phyloP scores from a whole-genome alignment of 1,140 invertebrate genomes.

The Drosophila kohkoa region DNA sequence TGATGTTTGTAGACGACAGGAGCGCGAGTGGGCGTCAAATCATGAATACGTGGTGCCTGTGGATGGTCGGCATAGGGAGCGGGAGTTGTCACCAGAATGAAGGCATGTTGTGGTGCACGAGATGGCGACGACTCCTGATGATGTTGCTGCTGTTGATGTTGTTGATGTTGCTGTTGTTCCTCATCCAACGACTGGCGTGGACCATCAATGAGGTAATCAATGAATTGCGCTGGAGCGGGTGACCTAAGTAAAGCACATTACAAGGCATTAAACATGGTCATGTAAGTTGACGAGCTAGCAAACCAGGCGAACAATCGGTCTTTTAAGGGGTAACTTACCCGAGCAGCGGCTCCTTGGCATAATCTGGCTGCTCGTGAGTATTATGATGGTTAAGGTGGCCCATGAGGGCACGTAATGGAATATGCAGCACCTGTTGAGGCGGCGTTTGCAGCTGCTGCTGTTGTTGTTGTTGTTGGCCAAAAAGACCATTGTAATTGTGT shows the following conservation, averaged over 20 bases:
- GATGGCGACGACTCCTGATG: constrained; percentile 32
- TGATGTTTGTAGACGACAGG: constrained; percentile 64
- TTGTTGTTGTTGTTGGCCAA: constrained; percentile 41
- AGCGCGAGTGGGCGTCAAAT: constrained; percentile 48
- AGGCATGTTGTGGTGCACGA: constrained; percentile 59
- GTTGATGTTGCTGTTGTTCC: constrained; percentile 48
- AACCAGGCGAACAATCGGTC: not conserved
- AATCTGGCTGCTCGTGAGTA: constrained; percentile 45
- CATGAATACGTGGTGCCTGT: constrained; percentile 41
- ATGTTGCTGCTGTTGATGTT: constrained; percentile 27
- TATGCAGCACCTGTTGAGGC: constrained; percentile 71
- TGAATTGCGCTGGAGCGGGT: constrained; percentile 62
- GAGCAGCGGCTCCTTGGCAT: constrained; percentile 44
- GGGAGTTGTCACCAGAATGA: constrained; percentile 67
- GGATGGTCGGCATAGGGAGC: constrained; percentile 63
- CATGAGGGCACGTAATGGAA: constrained; percentile 66
- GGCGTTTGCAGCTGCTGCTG: constrained; percentile 1
- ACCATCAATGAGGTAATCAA: constrained; percentile 78
- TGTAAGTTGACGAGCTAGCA: no score
- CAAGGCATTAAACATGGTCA: not conserved
- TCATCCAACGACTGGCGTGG: constrained; percentile 76
- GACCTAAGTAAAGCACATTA: constrained; percentile 37
- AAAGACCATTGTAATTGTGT: constrained; percentile 58
- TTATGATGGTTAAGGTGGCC: constrained; percentile 58
- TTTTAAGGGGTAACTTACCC: constrained; percentile 25